Base-by-base conservation (phyloP, 30 jellyfish, hydroid and myxozoan genomes). In the Cassiopea xamachana region DNA sequence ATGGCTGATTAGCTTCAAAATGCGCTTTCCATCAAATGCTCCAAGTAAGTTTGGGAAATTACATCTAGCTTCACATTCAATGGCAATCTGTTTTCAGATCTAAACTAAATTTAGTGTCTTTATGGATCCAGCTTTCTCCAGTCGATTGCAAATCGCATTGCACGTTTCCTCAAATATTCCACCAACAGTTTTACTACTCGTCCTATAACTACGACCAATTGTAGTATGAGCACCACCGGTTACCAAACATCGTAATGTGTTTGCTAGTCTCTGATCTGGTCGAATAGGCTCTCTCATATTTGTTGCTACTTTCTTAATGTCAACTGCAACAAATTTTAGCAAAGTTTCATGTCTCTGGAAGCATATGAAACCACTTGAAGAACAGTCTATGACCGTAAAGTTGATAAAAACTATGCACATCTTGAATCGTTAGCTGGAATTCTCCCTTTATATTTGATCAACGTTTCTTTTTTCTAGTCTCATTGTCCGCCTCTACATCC, bases 231-330 rank as follows among this genome's bases (percentile, higher is more conserved):
- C 69, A 59, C 14, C 69, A 59, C 51, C 82, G 61, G 82, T 73
- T 17, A 60, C 49, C 45, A 73, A 73, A 60, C 45, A 73, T 60
- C 82, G 82, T 73, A 73, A 73, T 17, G 82, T 43, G 60, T 12
- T 50, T 17, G 82, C 82, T 17, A 73, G 82, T 51, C 82, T n/a
- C 82, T 73, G 60, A 73, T 73, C 45, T 73, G 82, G 82, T 17
- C 45, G 82, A 12, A 73, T 60, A 17, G 82, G 82, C 58, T 73
- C 82, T 17, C 82, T 51, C 19, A 73, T 17, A 51, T 60, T 73
- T 73, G 82, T 73, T 73, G 82, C 45, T 60, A 27, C 39, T 27
- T 27, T 27, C 39, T 27, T 27, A 27, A 27, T 27, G 39, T 27
- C 39, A 27, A 27, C 39, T 27, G 39, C 39, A 27, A 27, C 39